Base-by-base conservation (phyloP, 2,797 vertebrate genomes). In the Phoeniculus purpureus region DNA sequence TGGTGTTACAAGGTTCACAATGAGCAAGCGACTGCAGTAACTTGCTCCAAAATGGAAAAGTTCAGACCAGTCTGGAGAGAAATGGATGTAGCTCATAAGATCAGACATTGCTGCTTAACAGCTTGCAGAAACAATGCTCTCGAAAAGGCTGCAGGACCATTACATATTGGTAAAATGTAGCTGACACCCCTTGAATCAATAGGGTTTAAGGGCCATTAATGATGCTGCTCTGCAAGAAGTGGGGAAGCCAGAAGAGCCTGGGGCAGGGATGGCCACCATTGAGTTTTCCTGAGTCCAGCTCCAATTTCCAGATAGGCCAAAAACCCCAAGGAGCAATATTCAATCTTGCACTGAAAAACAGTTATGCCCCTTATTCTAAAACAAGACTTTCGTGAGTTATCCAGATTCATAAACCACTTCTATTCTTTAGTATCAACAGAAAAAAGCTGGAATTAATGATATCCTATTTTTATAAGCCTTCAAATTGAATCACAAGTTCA, bases 401-500 rank as follows among this genome's bases (percentile, higher is more conserved):
- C 14, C 54, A 74, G 37, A 51, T 74, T 70, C 54, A 61, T 20
- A 73, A 84, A 79, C 9, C 7, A 51, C 3, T 29, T 79, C 9
- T 67, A 62, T 75, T 31, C 66, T 78, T 77, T 18, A 54, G 18
- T 10, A 64, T 59, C 27, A 79, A 64, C 9, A 81, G 62, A 80
- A 77, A 61, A 81, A 88, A 77, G 12, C 67, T 17, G 12, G 37
- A 70, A 31, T 37, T 91, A 66, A 47, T 15, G 12, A 21, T 79
- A 50, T 15, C 12, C 31, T 73, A 34, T 52, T 87, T 91, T 83
- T 79, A 88, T 52, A 90, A 64, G 45, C 52, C 71, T 79, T 84
- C 52, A 66, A 22, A 66, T 91, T 85, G 43, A 34, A 80, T 68
- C 76, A 78, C 20, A 78, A 89, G 21, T 81, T 85, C 9, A 17